These are phyloP conservation scores for Chelonus formosanus DNA, from an alignment of 2,888 invertebrate species.

Conservation along the genomic window DNA sequence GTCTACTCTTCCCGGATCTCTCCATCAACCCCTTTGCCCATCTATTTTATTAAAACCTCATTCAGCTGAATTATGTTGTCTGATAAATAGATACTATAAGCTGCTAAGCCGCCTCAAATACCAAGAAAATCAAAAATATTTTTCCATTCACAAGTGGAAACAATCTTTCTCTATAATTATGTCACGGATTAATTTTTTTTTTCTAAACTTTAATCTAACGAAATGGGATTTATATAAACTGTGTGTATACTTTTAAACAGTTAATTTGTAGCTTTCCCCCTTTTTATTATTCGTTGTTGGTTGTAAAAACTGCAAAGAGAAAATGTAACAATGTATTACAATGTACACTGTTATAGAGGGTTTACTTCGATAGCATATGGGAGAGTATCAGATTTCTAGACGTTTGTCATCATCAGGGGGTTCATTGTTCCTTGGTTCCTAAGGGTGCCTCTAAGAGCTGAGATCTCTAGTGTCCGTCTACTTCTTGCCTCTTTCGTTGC, in stretches of 20 bases:
- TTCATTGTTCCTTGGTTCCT: slow-evolving; percentile 56
- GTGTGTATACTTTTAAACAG: background rate
- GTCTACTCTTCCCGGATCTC: slow-evolving; percentile 37
- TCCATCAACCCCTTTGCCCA: slow-evolving; percentile 33
- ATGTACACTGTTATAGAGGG: slow-evolving; percentile 41
- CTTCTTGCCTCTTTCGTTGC: slow-evolving; percentile 39
- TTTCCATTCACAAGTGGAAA: slow-evolving; percentile 4
- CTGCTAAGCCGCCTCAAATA: slow-evolving; percentile 24
- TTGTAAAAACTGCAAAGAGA: background rate
- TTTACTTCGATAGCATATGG: slow-evolving; percentile 54
- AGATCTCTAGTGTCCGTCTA: slow-evolving; percentile 50
- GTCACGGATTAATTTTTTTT: background rate
- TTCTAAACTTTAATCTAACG: background rate
- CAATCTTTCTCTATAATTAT: too few relatives aligned
- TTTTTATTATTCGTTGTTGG: background rate
- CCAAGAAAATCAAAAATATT: slow-evolving; percentile 23
- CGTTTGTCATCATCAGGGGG: slow-evolving; percentile 63
- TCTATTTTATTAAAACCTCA: slow-evolving; percentile 23
- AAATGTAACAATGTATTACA: background rate
- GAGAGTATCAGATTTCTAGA: slow-evolving; percentile 59
- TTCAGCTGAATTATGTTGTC: slow-evolving; percentile 25
- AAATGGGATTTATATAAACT: too few relatives aligned
- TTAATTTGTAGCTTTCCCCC: background rate
- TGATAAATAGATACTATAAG: slow-evolving; percentile 22
- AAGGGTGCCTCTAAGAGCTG: slow-evolving; percentile 45